phyloP scores from a whole-genome alignment of 1,140 invertebrate species.

The Oncopeltus fasciatus region DNA sequence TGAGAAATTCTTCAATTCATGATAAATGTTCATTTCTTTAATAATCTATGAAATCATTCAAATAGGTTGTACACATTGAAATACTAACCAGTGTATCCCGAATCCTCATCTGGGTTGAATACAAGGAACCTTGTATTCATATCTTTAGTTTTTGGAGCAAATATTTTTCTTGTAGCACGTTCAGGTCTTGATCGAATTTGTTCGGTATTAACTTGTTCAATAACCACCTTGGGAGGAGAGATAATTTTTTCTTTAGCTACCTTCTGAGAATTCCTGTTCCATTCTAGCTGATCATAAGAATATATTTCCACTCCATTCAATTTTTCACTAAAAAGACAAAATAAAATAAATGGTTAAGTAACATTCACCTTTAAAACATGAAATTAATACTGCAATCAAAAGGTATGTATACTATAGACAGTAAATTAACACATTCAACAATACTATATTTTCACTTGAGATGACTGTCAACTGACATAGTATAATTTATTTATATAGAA shows the following conservation, averaged over 20 bases:
- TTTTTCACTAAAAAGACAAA: conserved; percentile 17
- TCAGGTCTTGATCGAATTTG: conserved; percentile 34
- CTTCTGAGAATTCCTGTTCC: not conserved
- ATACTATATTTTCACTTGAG: not conserved
- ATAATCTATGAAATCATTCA: no score
- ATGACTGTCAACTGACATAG: not conserved
- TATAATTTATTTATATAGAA: not conserved
- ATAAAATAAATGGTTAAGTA: no score
- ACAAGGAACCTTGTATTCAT: conserved; percentile 86
- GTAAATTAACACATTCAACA: no score
- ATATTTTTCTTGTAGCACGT: conserved; percentile 58
- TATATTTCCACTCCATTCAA: conserved; percentile 15
- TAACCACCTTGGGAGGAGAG: not conserved
- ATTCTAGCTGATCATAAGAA: conserved; percentile 15
- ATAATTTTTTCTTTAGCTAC: not conserved
- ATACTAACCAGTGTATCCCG: conserved; percentile 66
- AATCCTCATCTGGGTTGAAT: conserved; percentile 71
- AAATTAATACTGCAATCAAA: no score
- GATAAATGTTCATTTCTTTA: no score
- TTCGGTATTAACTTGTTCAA: conserved; percentile 5
- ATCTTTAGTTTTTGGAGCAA: conserved; percentile 72
- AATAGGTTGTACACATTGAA: no score
- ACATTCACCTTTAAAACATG: no score
- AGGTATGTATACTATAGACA: no score
- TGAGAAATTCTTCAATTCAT: no score